phyloP scores from a whole-genome alignment of 2,888 invertebrate genomes.

The Hemistola chrysoprasaria region DNA sequence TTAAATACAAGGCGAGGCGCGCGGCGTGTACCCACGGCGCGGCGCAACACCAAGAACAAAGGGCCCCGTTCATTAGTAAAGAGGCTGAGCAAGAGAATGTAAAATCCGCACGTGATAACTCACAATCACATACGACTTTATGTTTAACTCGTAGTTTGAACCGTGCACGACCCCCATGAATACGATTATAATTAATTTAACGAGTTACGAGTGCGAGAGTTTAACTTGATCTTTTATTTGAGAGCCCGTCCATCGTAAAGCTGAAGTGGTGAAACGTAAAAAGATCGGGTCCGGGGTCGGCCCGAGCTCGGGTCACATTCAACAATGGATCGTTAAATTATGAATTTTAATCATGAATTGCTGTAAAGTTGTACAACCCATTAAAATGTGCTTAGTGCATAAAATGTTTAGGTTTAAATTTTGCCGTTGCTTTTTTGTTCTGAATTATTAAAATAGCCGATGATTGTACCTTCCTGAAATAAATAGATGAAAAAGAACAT shows the following conservation, averaged over 20 bases:
- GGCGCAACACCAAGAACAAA: constrained; percentile 9
- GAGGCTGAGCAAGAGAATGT: constrained; percentile 8
- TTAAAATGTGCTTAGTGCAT: too few relatives aligned
- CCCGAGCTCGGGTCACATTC: constrained; percentile 6
- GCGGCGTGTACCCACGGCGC: too few relatives aligned
- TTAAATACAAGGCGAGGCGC: constrained; percentile 2
- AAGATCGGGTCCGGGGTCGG: constrained; percentile 5
- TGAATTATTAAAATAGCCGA: too few relatives aligned
- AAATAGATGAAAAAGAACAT: too few relatives aligned
- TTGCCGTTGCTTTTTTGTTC: too few relatives aligned
- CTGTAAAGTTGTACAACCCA: too few relatives aligned
- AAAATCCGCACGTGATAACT: constrained; percentile 6
- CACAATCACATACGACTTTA: constrained; percentile 4
- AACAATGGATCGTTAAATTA: constrained; percentile 10
- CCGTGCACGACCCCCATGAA: constrained; percentile 7
- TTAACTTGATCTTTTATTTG: constrained; percentile 11
- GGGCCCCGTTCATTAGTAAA: constrained; percentile 10
- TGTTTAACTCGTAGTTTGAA: constrained; percentile 6
- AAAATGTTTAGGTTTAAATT: too few relatives aligned
- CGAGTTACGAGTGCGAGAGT: constrained; percentile 8
- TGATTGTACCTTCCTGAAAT: too few relatives aligned
- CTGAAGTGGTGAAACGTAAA: constrained; percentile 14
- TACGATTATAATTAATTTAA: constrained; percentile 19
- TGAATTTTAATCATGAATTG: constrained; percentile 3
- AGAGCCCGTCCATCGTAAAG: constrained; percentile 8